Conservation (phyloP, 23 tunicate species). For the Botrylloides violaceus region DNA sequence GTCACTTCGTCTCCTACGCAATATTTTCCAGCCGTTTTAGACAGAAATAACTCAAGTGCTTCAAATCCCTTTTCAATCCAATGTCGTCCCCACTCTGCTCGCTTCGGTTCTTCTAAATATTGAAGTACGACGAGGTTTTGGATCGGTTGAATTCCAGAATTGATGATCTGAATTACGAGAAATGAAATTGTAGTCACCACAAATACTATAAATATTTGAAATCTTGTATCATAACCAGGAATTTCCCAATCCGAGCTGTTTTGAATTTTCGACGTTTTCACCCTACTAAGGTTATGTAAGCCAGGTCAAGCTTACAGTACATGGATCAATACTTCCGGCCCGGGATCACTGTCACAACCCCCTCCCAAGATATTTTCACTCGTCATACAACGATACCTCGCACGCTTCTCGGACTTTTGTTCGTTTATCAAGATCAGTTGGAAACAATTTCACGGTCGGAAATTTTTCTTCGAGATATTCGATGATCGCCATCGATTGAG, state of each 20-base stretch:
- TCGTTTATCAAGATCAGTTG: constrained; percentile 20
- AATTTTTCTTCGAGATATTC: constrained; percentile 62
- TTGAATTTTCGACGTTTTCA: neutral
- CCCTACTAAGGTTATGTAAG: neutral
- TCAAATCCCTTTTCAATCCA: constrained; percentile 29
- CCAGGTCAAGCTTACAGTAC: too few relatives aligned
- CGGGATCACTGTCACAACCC: too few relatives aligned
- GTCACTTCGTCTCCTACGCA: constrained; percentile 62
- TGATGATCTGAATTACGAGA: constrained; percentile 41
- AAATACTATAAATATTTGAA: too few relatives aligned
- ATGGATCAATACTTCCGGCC: too few relatives aligned
- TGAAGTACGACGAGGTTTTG: constrained; percentile 47
- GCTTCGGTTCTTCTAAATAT: constrained; percentile 10
- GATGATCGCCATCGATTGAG: constrained; percentile 74
- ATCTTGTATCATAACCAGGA: too few relatives aligned
- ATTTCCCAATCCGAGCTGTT: too few relatives aligned
- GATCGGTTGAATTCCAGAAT: constrained; percentile 65
- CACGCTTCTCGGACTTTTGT: constrained; percentile 57
- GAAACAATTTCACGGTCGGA: constrained; percentile 23
- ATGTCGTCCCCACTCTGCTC: constrained; percentile 21
- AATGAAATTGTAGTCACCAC: neutral
- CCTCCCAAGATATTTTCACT: too few relatives aligned
- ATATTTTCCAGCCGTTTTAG: constrained; percentile 29
- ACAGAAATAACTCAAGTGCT: constrained; percentile 33
- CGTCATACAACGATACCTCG: too few relatives aligned